Base-by-base conservation (phyloP, 2,888 invertebrate species). In the Rhopalosiphum nymphaeae region DNA sequence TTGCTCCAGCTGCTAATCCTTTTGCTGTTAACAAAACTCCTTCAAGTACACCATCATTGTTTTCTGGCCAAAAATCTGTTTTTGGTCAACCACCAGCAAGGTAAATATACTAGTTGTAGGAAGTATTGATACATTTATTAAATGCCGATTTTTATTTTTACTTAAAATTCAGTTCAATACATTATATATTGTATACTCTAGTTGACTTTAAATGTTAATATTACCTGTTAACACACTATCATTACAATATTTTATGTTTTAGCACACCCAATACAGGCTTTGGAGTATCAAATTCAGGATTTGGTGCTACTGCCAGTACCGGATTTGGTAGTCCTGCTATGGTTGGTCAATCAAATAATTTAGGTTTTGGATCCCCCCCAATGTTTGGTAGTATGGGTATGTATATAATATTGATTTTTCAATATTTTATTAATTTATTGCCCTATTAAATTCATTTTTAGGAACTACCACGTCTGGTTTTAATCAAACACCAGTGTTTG, bases 401-500 rank as follows among this genome's bases (percentile, higher is more conserved):
- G 88, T 88, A 44, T 56, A 84, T 29, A 86, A 46, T 26, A 89
- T 46, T 9, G 36, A 89, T 92, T 36, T 16, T 57, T 57, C 11
- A 86, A 78, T 49, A 49, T 53, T 92, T 88, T 42, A 53, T 53
- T 53, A 46, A 86, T 42, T 53, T 53, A 49, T n/a, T 90, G 13
- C 25, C 0, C 3, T 89, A 29, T 61, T 89, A 11, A 16, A 90
- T 46, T 61, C 10, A 21, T 84, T 89, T 89, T 84, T 93, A 89
- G 89, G 89, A 93, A 89, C 78, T 56, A 36, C 56, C 94, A 53
- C 53, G 3, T 91, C 94, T 42, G 67, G 94, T 85, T 94, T 94
- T 87, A 91, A 91, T 10, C 91, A 91, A 94, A 53, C 94, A 46
- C 94, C 94, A 67, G 94, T 94, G 3, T 94, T 94, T 94, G 94